Evolutionary conservation across 2,888 invertebrate species (phyloP), one percentile per base, ranked within the genome.

Genomic region (Carabus problematicus): DNA sequence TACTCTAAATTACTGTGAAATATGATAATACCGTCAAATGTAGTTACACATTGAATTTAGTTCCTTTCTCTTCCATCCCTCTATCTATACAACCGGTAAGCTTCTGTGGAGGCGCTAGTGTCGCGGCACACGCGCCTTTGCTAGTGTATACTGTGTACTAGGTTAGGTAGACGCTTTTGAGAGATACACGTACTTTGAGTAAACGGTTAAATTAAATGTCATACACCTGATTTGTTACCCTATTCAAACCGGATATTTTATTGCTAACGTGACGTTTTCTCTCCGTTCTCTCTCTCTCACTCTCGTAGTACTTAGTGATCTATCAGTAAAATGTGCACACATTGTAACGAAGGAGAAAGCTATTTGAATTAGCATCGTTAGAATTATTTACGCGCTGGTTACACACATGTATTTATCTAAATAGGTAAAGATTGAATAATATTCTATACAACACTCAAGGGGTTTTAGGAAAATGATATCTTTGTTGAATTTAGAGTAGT

Each of bases 11-110:
- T 49, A 52, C 63, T 54, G 55, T 64, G 63, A 64, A 64, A 64
- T 64, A 64, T 64, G 63, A 64, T 64, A 64, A 64, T 64, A 42
- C 63, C 52, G 42, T 64, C 54, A 41, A 45, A 55, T 62, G 62
- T 49, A 62, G 62, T 54, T 63, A 54, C 41, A 40, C 18, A 18
- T 52, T 18, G 52, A 52, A 12, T 8, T 1, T 9, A 12, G 16
- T 12, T 14, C n/a, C 45, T 3, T 18, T 16, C 52, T n/a, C 19
- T 52, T 9, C 16, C 14, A 16, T 6, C 11, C n/a, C 4, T 29
- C 29, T 29, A 2, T 29, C 29, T 29, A 2, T 29, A n/a, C 52
- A 3, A n/a, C 52, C 9, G 11, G n/a, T 11, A 16, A 12, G 11
- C 52, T 16, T 16, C 18, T 52, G 52, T 16, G 16, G 8, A 1